Conservation (phyloP, 1,140 invertebrate species). For the Diprion similis region DNA sequence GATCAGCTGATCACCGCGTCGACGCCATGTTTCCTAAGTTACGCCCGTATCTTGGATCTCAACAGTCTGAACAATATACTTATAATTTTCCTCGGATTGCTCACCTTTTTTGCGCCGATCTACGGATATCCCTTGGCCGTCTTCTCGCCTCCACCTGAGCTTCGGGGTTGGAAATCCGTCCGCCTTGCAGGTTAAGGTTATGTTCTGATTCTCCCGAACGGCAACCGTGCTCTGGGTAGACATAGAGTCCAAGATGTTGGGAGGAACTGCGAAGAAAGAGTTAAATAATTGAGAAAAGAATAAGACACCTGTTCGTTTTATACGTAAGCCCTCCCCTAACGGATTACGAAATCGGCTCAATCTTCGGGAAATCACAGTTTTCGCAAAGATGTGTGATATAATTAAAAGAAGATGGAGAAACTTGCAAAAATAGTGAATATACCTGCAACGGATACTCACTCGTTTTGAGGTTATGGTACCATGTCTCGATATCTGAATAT, state of each 20-base stretch:
- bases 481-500: too few relatives aligned
- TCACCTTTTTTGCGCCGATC: slow-evolving; percentile 85
- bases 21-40: too few relatives aligned
- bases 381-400: too few relatives aligned
- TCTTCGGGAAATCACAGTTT: neutral
- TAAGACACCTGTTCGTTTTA: neutral
- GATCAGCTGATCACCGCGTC: too few relatives aligned
- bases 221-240: slow-evolving; percentile 88
- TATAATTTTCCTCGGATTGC: too few relatives aligned
- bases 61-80: neutral
- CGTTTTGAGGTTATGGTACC: too few relatives aligned
- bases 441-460: too few relatives aligned
- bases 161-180: slow-evolving; percentile 88
- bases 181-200: slow-evolving; percentile 87
- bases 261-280: slow-evolving; percentile 74
- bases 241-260: slow-evolving; percentile 85
- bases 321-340: too few relatives aligned
- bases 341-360: too few relatives aligned
- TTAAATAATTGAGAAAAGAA: slow-evolving; percentile 19
- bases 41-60: neutral
- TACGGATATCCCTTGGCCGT: slow-evolving; percentile 81
- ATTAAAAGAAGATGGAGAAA: too few relatives aligned
- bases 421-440: too few relatives aligned
- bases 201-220: slow-evolving; percentile 88
- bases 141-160: slow-evolving; percentile 90